phyloP scores from a whole-genome alignment of 1,140 invertebrate species.

The Drosophila teissieri region DNA sequence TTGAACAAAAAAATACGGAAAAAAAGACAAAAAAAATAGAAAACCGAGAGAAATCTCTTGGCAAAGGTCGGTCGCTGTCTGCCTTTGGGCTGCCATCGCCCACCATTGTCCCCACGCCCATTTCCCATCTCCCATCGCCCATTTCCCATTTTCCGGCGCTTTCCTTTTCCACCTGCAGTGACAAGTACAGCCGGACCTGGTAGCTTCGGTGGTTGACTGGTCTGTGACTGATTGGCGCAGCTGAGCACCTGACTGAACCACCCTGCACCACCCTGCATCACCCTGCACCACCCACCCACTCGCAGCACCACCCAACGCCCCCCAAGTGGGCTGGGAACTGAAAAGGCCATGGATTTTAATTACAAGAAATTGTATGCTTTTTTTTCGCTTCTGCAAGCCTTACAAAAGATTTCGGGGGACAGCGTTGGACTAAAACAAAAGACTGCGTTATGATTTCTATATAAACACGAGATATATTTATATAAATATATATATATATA shows the following conservation, averaged over 20 bases:
- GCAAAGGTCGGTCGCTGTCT: constrained; percentile 36
- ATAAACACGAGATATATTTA: background rate
- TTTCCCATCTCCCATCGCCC: background rate
- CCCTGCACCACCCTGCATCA: constrained; percentile 4
- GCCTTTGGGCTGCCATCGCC: constrained; percentile 46
- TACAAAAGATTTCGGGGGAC: constrained; percentile 38
- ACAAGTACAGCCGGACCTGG: constrained; percentile 63
- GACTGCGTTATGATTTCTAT: constrained; percentile 32
- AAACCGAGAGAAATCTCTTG: constrained; percentile 30
- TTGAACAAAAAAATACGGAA: constrained; percentile 70
- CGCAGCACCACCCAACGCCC: background rate
- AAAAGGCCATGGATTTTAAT: constrained; percentile 81
- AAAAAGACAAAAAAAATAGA: constrained; percentile 47
- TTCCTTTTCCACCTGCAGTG: constrained; percentile 56
- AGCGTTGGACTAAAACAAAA: constrained; percentile 46
- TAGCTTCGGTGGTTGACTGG: constrained; percentile 71
- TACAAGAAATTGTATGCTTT: constrained; percentile 81
- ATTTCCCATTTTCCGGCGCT: constrained; percentile 15
- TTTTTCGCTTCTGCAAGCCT: constrained; percentile 29
- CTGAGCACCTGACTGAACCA: constrained; percentile 78
- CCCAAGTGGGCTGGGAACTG: constrained; percentile 48
- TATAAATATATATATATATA: background rate
- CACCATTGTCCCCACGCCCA: background rate
- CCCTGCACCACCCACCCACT: background rate
- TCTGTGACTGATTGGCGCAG: constrained; percentile 79